Conservation (phyloP, 2,797 vertebrate species). For the Austrolebias charrua region DNA sequence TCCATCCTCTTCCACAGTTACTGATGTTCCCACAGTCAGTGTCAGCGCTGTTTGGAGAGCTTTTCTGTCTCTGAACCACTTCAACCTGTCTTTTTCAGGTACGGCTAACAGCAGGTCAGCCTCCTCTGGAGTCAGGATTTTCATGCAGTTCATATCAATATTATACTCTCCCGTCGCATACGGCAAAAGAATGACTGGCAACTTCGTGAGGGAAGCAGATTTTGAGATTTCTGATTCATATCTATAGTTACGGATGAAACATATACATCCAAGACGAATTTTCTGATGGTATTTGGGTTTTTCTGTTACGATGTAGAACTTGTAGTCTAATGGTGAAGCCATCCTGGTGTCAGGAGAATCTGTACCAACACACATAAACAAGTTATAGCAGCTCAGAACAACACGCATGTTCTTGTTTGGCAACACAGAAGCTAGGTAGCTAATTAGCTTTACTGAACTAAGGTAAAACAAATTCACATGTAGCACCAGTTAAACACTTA, state of each 20-base stretch:
- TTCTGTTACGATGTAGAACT: slow-evolving; percentile 79
- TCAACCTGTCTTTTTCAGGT: slow-evolving; percentile 64
- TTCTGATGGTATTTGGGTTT: neutral
- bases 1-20: slow-evolving; percentile 64
- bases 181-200: slow-evolving; percentile 30
- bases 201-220: fast-evolving
- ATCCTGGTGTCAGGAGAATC: slow-evolving; percentile 35
- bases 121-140: slow-evolving; percentile 30
- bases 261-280: slow-evolving; percentile 64
- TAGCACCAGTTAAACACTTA: neutral
- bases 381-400: neutral
- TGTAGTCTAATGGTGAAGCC: slow-evolving; percentile 2
- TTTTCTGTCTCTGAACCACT: slow-evolving; percentile 52
- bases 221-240: neutral
- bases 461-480: neutral
- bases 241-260: slow-evolving; percentile 40
- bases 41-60: slow-evolving; percentile 56
- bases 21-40: slow-evolving; percentile 42
- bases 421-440: slow-evolving; percentile 10
- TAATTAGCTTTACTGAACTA: slow-evolving; percentile 1
- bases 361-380: slow-evolving; percentile 18
- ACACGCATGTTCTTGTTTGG: neutral
- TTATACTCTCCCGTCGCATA: fast-evolving
- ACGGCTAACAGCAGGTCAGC: slow-evolving; percentile 74
- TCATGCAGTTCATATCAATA: slow-evolving; percentile 13